A percentile compares a stretch with the other conserved stretches of the same genome.
Evolutionary conservation across 2,888 invertebrate genomes (phyloP).

Genomic region (Mythimna ferrago): DNA sequence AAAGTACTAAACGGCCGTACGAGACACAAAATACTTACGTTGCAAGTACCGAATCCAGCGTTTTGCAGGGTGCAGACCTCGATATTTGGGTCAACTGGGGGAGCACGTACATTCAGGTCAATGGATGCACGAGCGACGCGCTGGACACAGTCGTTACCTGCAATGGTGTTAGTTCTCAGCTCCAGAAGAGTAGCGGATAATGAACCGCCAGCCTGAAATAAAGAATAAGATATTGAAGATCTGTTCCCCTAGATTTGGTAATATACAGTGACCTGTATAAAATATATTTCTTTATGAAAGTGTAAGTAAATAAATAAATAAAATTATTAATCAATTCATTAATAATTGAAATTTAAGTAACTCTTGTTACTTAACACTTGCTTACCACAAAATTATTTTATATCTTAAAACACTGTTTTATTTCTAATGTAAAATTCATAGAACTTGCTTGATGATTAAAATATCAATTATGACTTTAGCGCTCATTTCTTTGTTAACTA

Average conservation of each 20-base stretch:
- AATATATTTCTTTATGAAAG: too few species aligned
- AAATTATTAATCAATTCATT: too few species aligned
- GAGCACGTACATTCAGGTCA: constrained; percentile 67
- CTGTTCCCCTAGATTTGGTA: not conserved
- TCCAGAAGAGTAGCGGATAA: constrained; percentile 69
- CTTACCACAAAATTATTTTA: too few species aligned
- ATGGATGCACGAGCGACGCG: constrained; percentile 56
- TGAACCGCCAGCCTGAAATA: constrained; percentile 57
- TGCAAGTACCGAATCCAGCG: constrained; percentile 74
- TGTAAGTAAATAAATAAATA: too few species aligned
- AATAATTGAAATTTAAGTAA: too few species aligned
- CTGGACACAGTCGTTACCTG: constrained; percentile 65
- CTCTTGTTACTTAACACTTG: not conserved
- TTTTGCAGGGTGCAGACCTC: constrained; percentile 78
- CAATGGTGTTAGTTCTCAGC: constrained; percentile 59
- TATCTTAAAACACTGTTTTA: too few species aligned
- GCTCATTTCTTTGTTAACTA: not conserved
- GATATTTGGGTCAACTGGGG: constrained; percentile 73
- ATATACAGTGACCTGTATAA: too few species aligned
- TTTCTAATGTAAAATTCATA: too few species aligned
- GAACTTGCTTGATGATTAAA: too few species aligned
- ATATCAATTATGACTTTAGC: not conserved
- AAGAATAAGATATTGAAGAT: not conserved
- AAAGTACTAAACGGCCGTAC: not conserved
- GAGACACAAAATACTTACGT: constrained; percentile 69